Evolutionary conservation across 2,113 vertebrate species (phyloP), one percentile per base, ranked within the genome.

Genomic region (Gorsachius goisagi): DNA sequence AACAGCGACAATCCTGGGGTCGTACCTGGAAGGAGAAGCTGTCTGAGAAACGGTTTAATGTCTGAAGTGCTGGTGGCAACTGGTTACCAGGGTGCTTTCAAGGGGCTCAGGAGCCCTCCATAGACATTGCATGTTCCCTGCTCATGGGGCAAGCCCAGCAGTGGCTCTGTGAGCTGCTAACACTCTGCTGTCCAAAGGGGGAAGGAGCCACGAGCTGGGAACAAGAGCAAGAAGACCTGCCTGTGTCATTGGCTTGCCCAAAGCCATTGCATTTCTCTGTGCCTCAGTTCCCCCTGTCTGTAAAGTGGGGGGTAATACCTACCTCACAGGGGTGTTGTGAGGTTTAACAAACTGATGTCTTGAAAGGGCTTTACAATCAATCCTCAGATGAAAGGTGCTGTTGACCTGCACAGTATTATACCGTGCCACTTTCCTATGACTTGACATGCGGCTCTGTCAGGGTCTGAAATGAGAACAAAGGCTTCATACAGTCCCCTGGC

Each of bases 291-390:
- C 79, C 83, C 52, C 63, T 15, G 0, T 63, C 88, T 68, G 85
- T 83, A 59, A 67, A 73, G 45, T 6, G 24, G 91, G 88, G 27
- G 20, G 28, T 88, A 17, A 80, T 93, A 89, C 94, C 97, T 97
- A 97, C 97, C 97, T 97, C 97, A 80, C 96, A 94, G 96, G 95
- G 81, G 74, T 91, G 84, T 66, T 93, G 97, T 95, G 97, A 97
- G 97, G 96, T 97, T 82, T 60, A 76, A 85, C 90, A 78, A 93
- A 90, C 84, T 55, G 58, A 7, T 66, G 37, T 95, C 91, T 92
- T 49, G 77, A 92, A 87, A 88, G 80, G 86, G 94, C 92, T 76
- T 64, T 91, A 69, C 80, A 53, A 37, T 94, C 80, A 53, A n/a
- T 94, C 94, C 96, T 95, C 95, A 21, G 5, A 77, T 20, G 89